Evolutionary conservation across 2,113 vertebrate genomes (phyloP).

Genomic region (Promerops cafer): DNA sequence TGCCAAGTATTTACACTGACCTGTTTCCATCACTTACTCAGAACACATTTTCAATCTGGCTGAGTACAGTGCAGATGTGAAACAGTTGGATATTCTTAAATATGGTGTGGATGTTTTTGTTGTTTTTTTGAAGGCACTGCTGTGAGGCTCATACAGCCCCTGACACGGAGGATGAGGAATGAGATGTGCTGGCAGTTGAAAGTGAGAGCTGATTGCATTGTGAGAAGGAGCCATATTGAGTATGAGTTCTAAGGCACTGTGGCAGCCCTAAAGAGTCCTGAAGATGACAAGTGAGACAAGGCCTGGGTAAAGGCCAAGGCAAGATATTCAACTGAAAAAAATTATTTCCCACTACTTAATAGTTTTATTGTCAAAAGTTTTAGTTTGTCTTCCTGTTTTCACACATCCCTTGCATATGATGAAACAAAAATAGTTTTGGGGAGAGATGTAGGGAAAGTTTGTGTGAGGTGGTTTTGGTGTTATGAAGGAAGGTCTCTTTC

Average conservation of each 20-base stretch:
- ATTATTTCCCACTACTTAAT: not conserved
- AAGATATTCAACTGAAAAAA: not conserved
- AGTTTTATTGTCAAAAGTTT: not conserved
- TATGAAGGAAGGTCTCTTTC: not conserved
- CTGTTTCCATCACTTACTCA: constrained; percentile 34
- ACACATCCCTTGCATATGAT: not conserved
- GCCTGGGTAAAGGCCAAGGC: not conserved
- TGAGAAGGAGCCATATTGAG: not conserved
- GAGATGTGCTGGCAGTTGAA: not conserved
- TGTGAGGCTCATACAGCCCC: not conserved
- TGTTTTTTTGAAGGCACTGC: not conserved
- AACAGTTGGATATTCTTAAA: constrained; percentile 58
- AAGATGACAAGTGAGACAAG: not conserved
- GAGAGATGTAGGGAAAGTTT: not conserved
- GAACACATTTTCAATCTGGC: constrained; percentile 35
- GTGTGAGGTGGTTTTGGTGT: not conserved
- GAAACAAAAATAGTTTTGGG: not conserved
- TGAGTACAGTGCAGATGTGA: constrained; percentile 17
- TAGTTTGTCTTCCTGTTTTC: not conserved
- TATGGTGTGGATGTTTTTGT: not conserved
- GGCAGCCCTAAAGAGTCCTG: not conserved
- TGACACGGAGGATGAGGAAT: constrained; percentile 25
- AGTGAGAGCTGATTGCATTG: not conserved
- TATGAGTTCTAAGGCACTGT: not conserved
- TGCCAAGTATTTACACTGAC: constrained; percentile 38